A percentile compares a stretch with the other conserved stretches of the same genome.
Conservation (phyloP, 2,797 vertebrate genomes). For the Muscicapa striata region DNA sequence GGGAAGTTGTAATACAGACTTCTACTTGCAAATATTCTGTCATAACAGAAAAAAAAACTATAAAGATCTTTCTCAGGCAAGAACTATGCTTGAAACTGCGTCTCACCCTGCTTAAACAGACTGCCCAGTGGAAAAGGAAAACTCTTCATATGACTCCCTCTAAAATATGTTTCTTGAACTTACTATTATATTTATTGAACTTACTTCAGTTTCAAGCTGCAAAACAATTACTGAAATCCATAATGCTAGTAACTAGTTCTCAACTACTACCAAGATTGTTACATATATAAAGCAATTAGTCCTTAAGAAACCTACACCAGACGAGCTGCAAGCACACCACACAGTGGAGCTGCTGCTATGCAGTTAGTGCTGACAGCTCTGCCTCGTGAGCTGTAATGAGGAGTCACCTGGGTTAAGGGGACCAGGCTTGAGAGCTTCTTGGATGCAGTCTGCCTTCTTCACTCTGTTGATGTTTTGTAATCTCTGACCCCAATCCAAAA, state of each 20-base stretch:
- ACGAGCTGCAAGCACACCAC: background rate
- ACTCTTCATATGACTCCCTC: background rate
- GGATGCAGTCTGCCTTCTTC: background rate
- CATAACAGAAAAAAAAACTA: background rate
- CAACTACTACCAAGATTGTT: background rate
- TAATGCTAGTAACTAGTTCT: background rate
- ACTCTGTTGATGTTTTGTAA: background rate
- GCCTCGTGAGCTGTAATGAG: background rate
- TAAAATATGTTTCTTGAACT: background rate
- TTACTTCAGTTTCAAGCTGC: background rate
- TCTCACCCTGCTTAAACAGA: background rate
- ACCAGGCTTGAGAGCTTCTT: background rate
- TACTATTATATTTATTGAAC: background rate
- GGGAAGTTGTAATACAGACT: background rate
- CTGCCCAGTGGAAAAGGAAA: background rate
- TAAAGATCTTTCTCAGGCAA: background rate
- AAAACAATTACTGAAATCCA: background rate
- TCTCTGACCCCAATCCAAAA: background rate
- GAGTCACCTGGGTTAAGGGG: background rate
- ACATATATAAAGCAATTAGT: background rate
- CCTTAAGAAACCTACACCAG: background rate
- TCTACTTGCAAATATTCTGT: background rate
- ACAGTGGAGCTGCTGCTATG: fast-evolving
- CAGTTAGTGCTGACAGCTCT: background rate
- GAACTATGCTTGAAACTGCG: background rate